Percentiles rank a stretch among this genome's conserved stretches.
These are phyloP conservation scores for Thaumatotibia leucotreta DNA, from an alignment of 1,140 invertebrate genomes.

Conservation along the genomic window DNA sequence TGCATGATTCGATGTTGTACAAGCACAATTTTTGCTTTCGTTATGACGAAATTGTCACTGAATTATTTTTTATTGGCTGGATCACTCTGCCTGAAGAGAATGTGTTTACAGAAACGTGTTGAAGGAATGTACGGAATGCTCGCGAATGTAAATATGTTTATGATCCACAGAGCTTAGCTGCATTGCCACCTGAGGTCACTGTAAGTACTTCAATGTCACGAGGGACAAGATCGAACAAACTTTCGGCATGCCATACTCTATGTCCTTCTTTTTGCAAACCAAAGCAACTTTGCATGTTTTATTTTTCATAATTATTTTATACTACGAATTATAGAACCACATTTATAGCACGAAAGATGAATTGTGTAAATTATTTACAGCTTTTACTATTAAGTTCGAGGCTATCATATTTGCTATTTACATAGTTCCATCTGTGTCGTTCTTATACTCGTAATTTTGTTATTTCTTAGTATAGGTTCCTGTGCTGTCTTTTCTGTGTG, in stretches of 20 bases:
- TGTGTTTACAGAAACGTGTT: conserved; percentile 27
- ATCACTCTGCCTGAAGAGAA: conserved; percentile 18
- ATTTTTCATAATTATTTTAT: not conserved
- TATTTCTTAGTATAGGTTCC: not conserved
- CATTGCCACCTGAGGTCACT: conserved; percentile 89
- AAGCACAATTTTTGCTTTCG: conserved; percentile 1
- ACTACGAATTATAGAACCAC: not conserved
- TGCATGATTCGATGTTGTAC: conserved; percentile 6
- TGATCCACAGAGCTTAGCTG: conserved; percentile 90
- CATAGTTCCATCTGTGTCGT: not conserved
- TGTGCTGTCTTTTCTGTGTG: not conserved
- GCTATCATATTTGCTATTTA: not conserved
- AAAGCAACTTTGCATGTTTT: not conserved
- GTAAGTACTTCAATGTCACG: conserved; percentile 80
- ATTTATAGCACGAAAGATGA: not conserved
- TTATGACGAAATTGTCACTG: conserved; percentile 7
- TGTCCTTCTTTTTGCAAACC: conserved; percentile 14
- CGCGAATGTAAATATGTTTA: conserved; percentile 70
- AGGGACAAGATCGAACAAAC: not conserved
- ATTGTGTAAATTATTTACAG: not conserved
- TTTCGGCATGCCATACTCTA: conserved; percentile 7
- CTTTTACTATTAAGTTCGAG: not conserved
- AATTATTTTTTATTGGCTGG: conserved; percentile 19
- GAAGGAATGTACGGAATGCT: conserved; percentile 15
- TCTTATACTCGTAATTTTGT: not conserved